A percentile compares a stretch with the other conserved stretches of the same genome.
These are phyloP conservation scores for Gadus macrocephalus DNA, from an alignment of 2,113 vertebrate species.

Conservation along the genomic window DNA sequence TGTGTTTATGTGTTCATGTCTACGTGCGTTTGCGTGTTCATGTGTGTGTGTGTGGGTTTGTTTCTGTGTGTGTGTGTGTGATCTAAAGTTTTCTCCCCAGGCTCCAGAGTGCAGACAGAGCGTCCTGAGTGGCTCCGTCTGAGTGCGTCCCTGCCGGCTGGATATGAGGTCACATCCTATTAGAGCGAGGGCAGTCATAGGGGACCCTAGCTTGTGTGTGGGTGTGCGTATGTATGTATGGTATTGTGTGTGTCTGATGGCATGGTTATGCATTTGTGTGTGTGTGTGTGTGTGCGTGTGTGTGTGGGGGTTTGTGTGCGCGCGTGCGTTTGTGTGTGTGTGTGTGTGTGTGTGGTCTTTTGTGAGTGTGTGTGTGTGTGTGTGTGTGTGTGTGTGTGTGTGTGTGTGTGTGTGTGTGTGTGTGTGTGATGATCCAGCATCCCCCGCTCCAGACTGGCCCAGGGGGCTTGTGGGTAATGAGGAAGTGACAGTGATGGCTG, in stretches of 20 bases:
- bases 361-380: not conserved
- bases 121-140: constrained; percentile 40
- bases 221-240: constrained; percentile 6
- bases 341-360: not conserved
- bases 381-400: not conserved
- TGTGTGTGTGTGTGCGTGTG: constrained; percentile 1
- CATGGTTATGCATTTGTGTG: not conserved
- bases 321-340: not conserved
- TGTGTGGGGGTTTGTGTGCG: constrained; percentile 6
- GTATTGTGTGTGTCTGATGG: constrained; percentile 1
- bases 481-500: constrained; percentile 70
- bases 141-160: constrained; percentile 48
- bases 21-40: not conserved
- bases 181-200: constrained; percentile 54
- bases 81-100: constrained; percentile 39
- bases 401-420: not conserved
- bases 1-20: not conserved
- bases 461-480: constrained; percentile 67
- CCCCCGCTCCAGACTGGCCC: constrained; percentile 47
- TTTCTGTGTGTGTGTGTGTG: constrained; percentile 12
- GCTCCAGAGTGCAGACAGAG: constrained; percentile 29
- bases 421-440: constrained; percentile 44
- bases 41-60: constrained; percentile 2
- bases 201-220: constrained; percentile 53
- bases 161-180: constrained; percentile 61